Evolutionary conservation across 2,888 invertebrate species (phyloP).

Genomic region (Acholoe squamosa): DNA sequence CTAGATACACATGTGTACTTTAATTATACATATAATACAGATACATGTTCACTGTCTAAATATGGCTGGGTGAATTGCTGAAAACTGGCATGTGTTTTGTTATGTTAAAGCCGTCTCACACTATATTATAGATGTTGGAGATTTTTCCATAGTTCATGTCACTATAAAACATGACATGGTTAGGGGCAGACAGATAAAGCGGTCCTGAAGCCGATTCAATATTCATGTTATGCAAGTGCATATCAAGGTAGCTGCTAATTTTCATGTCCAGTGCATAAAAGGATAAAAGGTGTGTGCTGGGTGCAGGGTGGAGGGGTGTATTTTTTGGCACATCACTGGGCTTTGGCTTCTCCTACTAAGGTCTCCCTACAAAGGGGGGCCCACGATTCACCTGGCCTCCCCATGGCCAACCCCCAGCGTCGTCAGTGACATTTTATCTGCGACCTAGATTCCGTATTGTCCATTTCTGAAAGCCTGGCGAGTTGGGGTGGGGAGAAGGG

Average conservation of each 20-base stretch:
- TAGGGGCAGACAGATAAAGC: no score
- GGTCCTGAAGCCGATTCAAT: neutral
- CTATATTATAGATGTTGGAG: no score
- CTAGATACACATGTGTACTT: no score
- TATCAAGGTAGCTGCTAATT: neutral
- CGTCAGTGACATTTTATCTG: constrained; percentile 42
- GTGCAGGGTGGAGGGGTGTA: neutral
- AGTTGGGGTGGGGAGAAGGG: neutral
- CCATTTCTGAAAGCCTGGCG: constrained; percentile 49
- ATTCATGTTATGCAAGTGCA: constrained; percentile 6
- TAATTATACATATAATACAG: no score
- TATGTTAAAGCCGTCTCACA: no score
- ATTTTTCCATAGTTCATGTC: no score
- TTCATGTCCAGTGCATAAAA: neutral
- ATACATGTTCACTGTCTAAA: no score
- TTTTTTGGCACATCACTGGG: constrained; percentile 19
- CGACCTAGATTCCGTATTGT: constrained; percentile 58
- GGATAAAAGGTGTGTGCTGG: no score
- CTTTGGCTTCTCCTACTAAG: neutral
- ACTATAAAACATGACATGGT: no score
- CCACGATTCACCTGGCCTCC: constrained; percentile 20
- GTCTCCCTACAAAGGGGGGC: neutral
- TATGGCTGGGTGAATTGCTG: no score
- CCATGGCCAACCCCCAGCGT: neutral
- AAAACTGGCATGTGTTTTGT: no score